Base-by-base conservation (phyloP, 2,888 invertebrate species). In the Microctonus brassicae region DNA sequence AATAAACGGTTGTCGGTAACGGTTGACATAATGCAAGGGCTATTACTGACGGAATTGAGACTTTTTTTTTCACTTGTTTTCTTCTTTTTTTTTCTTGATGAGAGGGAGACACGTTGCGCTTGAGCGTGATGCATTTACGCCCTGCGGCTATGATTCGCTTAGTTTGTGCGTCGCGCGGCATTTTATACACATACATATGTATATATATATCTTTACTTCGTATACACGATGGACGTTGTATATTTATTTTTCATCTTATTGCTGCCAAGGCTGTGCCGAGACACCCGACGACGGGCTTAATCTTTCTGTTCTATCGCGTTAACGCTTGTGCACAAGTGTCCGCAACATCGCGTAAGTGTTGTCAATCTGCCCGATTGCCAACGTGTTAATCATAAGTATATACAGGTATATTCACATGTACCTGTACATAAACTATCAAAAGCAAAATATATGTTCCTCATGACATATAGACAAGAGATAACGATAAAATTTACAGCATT, bases 11-110 rank as follows among this genome's bases (percentile, higher is more conserved):
- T 86, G 86, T 84, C 84, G 79, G 76, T 80, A 80, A 83, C 81
- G 84, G 86, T 86, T 86, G 86, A 87, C 86, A 86, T 86, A 86
- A 86, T 86, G 80, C 82, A 81, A 77, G 78, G 81, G 80, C 80
- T 82, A 85, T 86, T 85, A 86, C 80, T 71, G 61, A 61, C 57
- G 72, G 78, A 83, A 84, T 83, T 81, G 81, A 82, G 81, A 77
- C 79, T 81, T 82, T 83, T 82, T 47, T 78, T 79, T 47, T 47
- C 4, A 5, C 7, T 29, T 29, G 3, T 29, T 29, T 29, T 29
- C 7, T 29, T 29, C 7, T 29, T 29, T 47, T 78, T 47, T 47
- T 6, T 24, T 47, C 11, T 62, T 73, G 73, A 75, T 57, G 73
- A 72, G 75, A 64, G 24, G n/a, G 24, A n/a, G 36, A 62, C 39